phyloP scores from a whole-genome alignment of 2,797 vertebrate genomes.

The Toxotes lorentzi region DNA sequence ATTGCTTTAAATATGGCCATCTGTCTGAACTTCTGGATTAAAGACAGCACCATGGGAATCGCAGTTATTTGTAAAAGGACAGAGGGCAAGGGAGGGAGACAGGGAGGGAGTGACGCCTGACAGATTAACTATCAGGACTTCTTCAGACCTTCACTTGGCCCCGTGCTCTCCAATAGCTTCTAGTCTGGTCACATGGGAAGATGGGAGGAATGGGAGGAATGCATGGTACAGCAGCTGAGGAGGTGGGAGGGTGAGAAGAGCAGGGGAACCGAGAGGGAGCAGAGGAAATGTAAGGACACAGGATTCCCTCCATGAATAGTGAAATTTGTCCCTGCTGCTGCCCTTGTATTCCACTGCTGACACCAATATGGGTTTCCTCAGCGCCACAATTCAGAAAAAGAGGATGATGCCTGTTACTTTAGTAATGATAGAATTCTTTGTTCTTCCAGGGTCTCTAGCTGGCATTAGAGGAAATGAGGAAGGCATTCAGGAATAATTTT shows the following conservation, averaged over 20 bases:
- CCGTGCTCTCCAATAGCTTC: slow-evolving; percentile 15
- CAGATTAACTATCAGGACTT: slow-evolving; percentile 73
- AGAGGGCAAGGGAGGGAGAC: slow-evolving; percentile 15
- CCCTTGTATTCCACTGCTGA: slow-evolving; percentile 33
- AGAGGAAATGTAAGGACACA: slow-evolving; percentile 50
- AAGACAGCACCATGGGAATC: slow-evolving; percentile 46
- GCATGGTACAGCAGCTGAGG: slow-evolving; percentile 28
- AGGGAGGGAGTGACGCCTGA: slow-evolving; percentile 35
- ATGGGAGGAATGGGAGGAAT: slow-evolving; percentile 68
- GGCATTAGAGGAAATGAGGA: slow-evolving; percentile 38
- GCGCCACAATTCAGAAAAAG: slow-evolving; percentile 17
- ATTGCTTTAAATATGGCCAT: slow-evolving; percentile 67
- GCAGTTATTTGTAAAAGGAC: slow-evolving; percentile 58
- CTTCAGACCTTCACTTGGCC: slow-evolving; percentile 51
- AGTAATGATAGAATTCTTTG: slow-evolving; percentile 41
- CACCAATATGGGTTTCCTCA: slow-evolving; percentile 40
- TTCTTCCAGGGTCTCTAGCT: slow-evolving; percentile 34
- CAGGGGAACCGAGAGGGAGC: slow-evolving; percentile 5
- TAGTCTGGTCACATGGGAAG: slow-evolving; percentile 50
- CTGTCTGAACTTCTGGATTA: slow-evolving; percentile 68
- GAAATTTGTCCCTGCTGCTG: slow-evolving; percentile 22
- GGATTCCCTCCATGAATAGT: slow-evolving; percentile 43
- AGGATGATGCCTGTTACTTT: slow-evolving; percentile 18
- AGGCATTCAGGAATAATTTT: slow-evolving; percentile 37
- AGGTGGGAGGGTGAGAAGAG: slow-evolving; percentile 24